A percentile compares a stretch with the other conserved stretches of the same genome.
phyloP scores from a whole-genome alignment of 1,140 invertebrate genomes.

The Nylanderia fulva region DNA sequence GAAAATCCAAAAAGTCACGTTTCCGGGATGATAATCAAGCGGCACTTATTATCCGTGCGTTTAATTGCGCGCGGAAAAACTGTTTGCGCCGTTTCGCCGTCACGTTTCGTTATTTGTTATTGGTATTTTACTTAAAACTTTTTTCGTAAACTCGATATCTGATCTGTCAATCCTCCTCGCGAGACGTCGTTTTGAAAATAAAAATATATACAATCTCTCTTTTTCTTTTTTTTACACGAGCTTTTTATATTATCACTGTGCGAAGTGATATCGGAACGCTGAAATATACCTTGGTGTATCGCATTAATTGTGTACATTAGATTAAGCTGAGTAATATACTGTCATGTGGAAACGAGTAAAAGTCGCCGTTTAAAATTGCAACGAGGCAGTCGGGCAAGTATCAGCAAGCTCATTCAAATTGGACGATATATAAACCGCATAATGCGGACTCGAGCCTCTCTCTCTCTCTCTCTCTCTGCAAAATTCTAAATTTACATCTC shows the following conservation, averaged over 20 bases:
- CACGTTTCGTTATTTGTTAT: conserved; percentile 2
- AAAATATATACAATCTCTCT: neutral
- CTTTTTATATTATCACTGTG: too few relatives aligned
- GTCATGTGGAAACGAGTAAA: neutral
- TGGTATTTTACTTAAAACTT: neutral
- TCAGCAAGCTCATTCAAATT: conserved; percentile 54
- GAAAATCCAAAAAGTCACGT: conserved; percentile 76
- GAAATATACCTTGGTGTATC: neutral
- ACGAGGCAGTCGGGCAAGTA: conserved; percentile 23
- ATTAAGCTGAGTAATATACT: conserved; percentile 15
- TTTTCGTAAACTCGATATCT: neutral
- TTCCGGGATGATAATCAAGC: conserved; percentile 69
- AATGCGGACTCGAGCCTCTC: neutral
- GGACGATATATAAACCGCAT: conserved; percentile 29
- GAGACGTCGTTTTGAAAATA: neutral
- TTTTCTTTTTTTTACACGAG: neutral
- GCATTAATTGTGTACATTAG: conserved; percentile 31
- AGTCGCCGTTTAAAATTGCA: conserved; percentile 45
- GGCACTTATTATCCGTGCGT: conserved; percentile 63
- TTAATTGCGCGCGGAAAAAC: conserved; percentile 68
- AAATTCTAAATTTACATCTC: conserved; percentile 54
- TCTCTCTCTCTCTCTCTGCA: conserved; percentile 8
- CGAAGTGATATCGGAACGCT: too few relatives aligned
- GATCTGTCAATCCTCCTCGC: neutral
- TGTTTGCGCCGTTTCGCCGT: neutral